These are phyloP conservation scores for Numida meleagris DNA, from an alignment of 2,113 vertebrate genomes.

Conservation along the genomic window DNA sequence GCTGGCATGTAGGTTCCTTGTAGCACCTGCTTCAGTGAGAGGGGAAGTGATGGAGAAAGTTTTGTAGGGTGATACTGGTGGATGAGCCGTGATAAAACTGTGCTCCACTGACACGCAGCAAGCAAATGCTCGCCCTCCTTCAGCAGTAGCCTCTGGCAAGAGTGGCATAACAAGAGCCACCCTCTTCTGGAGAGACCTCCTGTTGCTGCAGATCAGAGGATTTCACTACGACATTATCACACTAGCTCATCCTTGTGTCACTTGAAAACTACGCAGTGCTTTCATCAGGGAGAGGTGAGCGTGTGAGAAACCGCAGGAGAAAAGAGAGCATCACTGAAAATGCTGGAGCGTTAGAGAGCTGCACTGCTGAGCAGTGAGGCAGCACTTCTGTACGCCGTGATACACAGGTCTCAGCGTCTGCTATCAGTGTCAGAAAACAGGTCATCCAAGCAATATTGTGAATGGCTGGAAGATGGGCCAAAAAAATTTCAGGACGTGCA, in stretches of 20 bases:
- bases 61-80: neutral
- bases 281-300: neutral
- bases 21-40: neutral
- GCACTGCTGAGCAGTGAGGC: neutral
- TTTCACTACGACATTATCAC: neutral
- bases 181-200: neutral
- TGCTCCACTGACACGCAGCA: neutral
- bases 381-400: neutral
- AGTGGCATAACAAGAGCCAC: neutral
- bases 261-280: neutral
- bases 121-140: neutral
- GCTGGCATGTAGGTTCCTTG: neutral
- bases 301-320: neutral
- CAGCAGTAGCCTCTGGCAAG: neutral
- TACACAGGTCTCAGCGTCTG: neutral
- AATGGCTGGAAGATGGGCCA: neutral
- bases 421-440: neutral
- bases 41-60: neutral
- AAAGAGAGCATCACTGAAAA: neutral
- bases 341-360: neutral
- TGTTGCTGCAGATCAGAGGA: neutral
- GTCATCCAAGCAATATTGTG: neutral
- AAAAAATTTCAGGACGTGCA: neutral
- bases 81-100: neutral
- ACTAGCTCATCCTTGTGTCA: accelerated